phyloP scores from a whole-genome alignment of 2,888 invertebrate genomes.

The Arctia plantaginis region DNA sequence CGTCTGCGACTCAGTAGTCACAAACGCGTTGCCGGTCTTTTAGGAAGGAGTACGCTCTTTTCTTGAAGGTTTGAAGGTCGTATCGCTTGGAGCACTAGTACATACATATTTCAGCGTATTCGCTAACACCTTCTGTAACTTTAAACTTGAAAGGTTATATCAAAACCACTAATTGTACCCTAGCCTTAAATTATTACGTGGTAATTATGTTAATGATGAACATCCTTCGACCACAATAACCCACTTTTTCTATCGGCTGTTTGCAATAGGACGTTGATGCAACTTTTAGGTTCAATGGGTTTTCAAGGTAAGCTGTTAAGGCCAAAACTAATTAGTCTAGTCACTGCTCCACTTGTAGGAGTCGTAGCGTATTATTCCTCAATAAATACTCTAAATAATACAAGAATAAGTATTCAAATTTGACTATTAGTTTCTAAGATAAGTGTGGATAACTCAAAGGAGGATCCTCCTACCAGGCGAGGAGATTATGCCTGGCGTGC shows the following conservation, averaged over 20 bases:
- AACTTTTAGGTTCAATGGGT: constrained; percentile 3
- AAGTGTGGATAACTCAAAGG: no score
- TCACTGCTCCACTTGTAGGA: not conserved
- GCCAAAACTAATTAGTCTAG: not conserved
- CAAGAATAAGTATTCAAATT: no score
- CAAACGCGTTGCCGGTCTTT: no score
- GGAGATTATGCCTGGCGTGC: no score
- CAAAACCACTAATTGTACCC: constrained; percentile 3
- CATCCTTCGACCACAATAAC: constrained; percentile 13
- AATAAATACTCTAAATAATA: no score
- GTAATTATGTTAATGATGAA: constrained; percentile 14
- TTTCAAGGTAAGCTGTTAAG: not conserved
- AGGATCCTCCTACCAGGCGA: no score
- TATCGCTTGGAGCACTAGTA: no score
- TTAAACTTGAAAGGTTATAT: constrained; percentile 1
- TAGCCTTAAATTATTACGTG: not conserved
- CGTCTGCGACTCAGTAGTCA: no score
- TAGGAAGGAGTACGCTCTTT: no score
- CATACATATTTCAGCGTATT: not conserved
- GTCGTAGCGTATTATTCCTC: no score
- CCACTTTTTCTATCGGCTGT: constrained; percentile 13
- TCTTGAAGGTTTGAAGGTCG: no score
- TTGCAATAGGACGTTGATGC: constrained; percentile 12
- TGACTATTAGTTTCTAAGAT: no score
- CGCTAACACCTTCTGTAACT: not conserved